phyloP scores from a whole-genome alignment of 2,888 invertebrate species.

The Eilema depressum region DNA sequence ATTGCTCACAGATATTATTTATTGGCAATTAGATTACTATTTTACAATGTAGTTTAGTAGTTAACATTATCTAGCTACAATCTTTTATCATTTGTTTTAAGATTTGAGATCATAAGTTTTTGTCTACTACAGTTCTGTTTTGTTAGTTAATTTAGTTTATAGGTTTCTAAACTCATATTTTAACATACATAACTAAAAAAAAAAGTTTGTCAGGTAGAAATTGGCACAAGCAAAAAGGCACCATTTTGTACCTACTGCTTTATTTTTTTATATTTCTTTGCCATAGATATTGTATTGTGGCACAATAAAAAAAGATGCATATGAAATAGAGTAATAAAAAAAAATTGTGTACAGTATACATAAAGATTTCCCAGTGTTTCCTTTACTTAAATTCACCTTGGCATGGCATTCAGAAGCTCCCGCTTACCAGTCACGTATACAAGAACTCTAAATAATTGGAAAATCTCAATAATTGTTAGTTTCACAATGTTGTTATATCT shows the following conservation, averaged over 20 bases:
- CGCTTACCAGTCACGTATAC: not conserved
- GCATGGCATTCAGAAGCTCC: not conserved
- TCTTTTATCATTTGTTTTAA: not conserved
- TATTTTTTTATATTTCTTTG: not conserved
- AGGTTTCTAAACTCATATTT: not conserved
- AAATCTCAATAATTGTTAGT: not conserved
- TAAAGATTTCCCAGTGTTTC: not conserved
- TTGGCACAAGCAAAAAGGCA: too few relatives aligned
- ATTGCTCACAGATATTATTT: not conserved
- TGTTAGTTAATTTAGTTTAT: not conserved
- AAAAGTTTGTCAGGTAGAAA: too few relatives aligned
- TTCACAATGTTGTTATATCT: not conserved
- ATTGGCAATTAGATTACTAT: not conserved
- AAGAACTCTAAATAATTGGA: too few relatives aligned
- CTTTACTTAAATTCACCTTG: not conserved
- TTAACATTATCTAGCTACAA: not conserved
- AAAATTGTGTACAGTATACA: too few relatives aligned
- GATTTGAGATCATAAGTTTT: not conserved
- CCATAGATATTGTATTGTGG: not conserved
- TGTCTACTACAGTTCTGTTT: not conserved
- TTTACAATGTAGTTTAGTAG: not conserved
- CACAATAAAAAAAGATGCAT: too few relatives aligned
- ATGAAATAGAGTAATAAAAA: too few relatives aligned
- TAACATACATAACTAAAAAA: not conserved
- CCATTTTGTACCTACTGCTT: too few relatives aligned